These are phyloP conservation scores for Furcula furcula DNA, from an alignment of 2,888 invertebrate genomes.

Conservation along the genomic window DNA sequence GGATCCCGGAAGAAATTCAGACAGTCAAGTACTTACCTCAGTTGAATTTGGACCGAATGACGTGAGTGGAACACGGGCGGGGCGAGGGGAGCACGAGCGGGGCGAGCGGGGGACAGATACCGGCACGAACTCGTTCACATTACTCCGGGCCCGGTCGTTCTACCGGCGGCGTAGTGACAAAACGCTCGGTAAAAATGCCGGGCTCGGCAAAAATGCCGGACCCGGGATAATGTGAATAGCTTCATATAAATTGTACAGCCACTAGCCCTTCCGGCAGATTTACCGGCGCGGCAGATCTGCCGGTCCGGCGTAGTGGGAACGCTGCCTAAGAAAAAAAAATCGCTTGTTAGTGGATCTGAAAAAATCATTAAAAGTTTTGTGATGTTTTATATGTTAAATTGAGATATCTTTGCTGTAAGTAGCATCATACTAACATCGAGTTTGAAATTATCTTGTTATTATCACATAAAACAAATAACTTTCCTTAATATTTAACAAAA, in stretches of 20 bases:
- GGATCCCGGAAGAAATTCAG: constrained; percentile 19
- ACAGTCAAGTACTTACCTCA: constrained; percentile 14
- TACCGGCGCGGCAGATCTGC: no score
- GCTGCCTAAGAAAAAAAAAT: constrained; percentile 5
- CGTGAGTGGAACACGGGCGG: no score
- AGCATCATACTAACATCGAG: no score
- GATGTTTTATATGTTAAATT: no score
- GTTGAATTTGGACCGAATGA: constrained; percentile 24
- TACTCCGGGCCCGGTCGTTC: constrained; percentile 18
- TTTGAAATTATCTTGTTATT: no score
- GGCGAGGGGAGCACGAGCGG: constrained; percentile 12
- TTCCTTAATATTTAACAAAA: no score
- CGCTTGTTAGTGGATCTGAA: no score
- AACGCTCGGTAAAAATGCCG: constrained; percentile 27
- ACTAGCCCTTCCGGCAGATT: constrained; percentile 23
- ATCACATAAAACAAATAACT: no score
- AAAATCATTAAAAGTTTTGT: no score
- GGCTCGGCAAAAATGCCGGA: constrained; percentile 21
- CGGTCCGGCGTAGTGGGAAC: constrained; percentile 17
- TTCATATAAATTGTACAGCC: no score
- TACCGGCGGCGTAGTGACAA: constrained; percentile 31
- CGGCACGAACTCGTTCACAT: constrained; percentile 18
- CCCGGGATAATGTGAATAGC: constrained; percentile 28
- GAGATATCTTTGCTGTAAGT: no score
- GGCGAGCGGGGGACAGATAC: constrained; percentile 19